Evolutionary conservation across 1,140 invertebrate species (phyloP), one percentile per base, ranked within the genome.

Genomic region (Papilio glaucus): DNA sequence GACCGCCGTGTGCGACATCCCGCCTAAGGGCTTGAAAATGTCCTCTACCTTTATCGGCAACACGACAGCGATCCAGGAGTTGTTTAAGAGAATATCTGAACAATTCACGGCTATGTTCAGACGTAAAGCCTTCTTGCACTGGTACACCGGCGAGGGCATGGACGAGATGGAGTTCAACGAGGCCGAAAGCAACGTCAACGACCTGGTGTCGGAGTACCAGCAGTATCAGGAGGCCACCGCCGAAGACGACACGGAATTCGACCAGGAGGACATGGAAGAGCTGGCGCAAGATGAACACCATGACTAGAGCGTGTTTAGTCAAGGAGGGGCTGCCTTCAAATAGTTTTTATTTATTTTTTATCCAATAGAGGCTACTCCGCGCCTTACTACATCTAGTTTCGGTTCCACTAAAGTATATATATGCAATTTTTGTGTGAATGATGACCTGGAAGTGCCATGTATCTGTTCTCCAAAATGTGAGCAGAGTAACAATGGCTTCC

Each of bases 81-180:
- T 97, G 65, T 97, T 97, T 92, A 91, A 91, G 82, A 78, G 89
- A 60, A 91, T 91, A 75, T 91, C 89, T 6, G 89, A 91, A 73
- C 96, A 97, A 94, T n/a, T n/a, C n/a, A n/a, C n/a, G n/a, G n/a
- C n/a, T n/a, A n/a, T n/a, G n/a, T n/a, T n/a, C n/a, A n/a, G 96
- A 67, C 95, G 97, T 75, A 98, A 97, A 88, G 97, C 97, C 84
- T 98, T 97, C 95, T 93, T 91, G 84, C 89, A 91, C 92, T 96
- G 95, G 95, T 96, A 96, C 86, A 97, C 96, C 61, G 96, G 96
- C 38, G 97, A 98, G 90, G 97, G 97, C 71, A 97, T 98, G 97
- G 97, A 97, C 81, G 96, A 97, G 86, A 96, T 96, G 95, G 97
- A 98, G 90, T 97, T 98, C 89, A 97, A 96, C 12, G 96, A 97